A percentile compares a stretch with the other conserved stretches of the same genome.
These are phyloP conservation scores for Xerus inauris DNA, from an alignment of 2,113 vertebrate species.

Conservation along the genomic window DNA sequence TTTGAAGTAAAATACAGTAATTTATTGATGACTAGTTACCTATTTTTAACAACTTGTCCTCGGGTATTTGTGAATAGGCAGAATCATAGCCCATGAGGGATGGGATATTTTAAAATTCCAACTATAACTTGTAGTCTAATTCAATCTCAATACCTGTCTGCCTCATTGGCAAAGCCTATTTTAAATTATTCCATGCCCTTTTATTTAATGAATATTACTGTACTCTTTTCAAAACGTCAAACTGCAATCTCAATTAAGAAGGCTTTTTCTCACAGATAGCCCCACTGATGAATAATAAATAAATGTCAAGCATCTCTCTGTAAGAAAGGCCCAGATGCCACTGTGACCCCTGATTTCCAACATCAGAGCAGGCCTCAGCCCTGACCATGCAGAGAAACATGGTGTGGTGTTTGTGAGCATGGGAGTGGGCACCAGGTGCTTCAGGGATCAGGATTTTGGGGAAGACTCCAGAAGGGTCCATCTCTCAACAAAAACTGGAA, in stretches of 20 bases:
- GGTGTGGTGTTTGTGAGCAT: background rate
- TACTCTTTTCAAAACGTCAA: background rate
- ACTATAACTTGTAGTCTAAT: background rate
- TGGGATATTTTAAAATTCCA: slow-evolving; percentile 5
- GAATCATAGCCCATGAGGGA: background rate
- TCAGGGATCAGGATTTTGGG: background rate
- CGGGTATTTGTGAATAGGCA: background rate
- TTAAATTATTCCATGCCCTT: background rate
- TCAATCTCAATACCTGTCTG: background rate
- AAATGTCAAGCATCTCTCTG: background rate
- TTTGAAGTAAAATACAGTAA: slow-evolving; percentile 39
- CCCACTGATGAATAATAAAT: slow-evolving; percentile 40
- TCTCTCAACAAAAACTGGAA: background rate
- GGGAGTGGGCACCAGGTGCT: background rate
- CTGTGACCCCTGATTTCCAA: background rate
- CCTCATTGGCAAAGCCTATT: slow-evolving; percentile 25
- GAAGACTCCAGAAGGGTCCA: background rate
- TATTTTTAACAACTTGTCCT: slow-evolving; percentile 46
- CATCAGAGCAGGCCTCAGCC: background rate
- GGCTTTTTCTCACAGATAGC: background rate
- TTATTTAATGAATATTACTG: background rate
- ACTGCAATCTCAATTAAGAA: background rate
- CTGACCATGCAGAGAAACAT: background rate
- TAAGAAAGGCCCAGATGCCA: background rate
- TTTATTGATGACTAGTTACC: slow-evolving; percentile 35